These are phyloP conservation scores for Trididemnum miniatum DNA, from an alignment of 23 tunicate species.

Conservation along the genomic window DNA sequence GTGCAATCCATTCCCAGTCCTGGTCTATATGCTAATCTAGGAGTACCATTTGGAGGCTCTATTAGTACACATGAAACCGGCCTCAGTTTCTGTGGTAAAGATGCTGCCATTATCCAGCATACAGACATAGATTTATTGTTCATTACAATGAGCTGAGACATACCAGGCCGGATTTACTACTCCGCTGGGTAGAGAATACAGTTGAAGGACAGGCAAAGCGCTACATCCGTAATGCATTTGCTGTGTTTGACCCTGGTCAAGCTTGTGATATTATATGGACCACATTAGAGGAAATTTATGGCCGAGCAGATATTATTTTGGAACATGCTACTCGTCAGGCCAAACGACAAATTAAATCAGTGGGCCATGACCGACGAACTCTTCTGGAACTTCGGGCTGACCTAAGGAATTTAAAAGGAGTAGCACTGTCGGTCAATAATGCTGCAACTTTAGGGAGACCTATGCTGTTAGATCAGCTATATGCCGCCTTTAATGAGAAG, in stretches of 20 bases:
- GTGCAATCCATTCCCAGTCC: too few species aligned
- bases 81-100: not conserved
- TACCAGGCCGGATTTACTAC: not conserved
- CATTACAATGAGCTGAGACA: not conserved
- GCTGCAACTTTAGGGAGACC: not conserved
- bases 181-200: conserved; percentile 4
- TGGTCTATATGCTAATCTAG: too few species aligned
- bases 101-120: conserved; percentile 2
- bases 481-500: conserved; percentile 2
- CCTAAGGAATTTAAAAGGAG: not conserved
- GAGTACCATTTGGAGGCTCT: too few species aligned
- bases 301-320: not conserved
- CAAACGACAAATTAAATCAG: not conserved
- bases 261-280: conserved; percentile 17
- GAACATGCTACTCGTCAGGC: not conserved
- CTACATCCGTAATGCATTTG: conserved; percentile 16
- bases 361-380: not conserved
- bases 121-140: not conserved
- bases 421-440: not conserved
- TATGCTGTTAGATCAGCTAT: not conserved
- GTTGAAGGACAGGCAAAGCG: conserved; percentile 11
- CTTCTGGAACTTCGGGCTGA: conserved; percentile 12
- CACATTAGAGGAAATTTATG: conserved; percentile 10
- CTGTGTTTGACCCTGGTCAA: conserved; percentile 18
- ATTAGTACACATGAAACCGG: too few species aligned